These are phyloP conservation scores for Chrysolina oricalcia DNA, from an alignment of 2,888 invertebrate genomes.

Conservation along the genomic window DNA sequence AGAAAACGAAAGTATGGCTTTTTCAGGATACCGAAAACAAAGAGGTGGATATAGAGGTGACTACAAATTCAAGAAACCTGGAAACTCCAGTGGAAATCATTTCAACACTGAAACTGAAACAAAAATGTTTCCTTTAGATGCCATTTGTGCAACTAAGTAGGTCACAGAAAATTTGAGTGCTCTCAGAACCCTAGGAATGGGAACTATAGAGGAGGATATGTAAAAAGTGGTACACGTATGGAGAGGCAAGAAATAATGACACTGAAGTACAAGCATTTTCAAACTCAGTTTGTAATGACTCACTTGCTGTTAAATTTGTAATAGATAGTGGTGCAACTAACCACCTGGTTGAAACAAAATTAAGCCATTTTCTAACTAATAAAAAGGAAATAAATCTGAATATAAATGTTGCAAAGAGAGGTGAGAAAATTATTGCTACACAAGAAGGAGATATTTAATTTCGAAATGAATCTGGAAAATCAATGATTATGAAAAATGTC, in stretches of 20 bases:
- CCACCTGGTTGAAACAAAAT: too few species aligned
- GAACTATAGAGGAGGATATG: too few species aligned
- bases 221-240: too few species aligned
- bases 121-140: too few species aligned
- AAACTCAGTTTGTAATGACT: background rate
- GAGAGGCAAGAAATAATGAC: background rate
- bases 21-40: background rate
- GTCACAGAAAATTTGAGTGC: too few species aligned
- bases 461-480: background rate
- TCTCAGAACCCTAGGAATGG: too few species aligned
- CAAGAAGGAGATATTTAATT: background rate
- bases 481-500: background rate
- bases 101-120: too few species aligned
- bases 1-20: background rate
- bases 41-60: background rate
- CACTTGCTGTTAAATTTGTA: background rate
- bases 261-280: background rate
- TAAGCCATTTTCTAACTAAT: background rate
- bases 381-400: background rate
- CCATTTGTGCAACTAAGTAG: too few species aligned
- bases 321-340: background rate
- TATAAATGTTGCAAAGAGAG: background rate
- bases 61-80: too few species aligned
- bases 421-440: background rate
- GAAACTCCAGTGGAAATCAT: too few species aligned